These are phyloP conservation scores for Acronicta leporina DNA, from an alignment of 2,888 invertebrate species.

Conservation along the genomic window DNA sequence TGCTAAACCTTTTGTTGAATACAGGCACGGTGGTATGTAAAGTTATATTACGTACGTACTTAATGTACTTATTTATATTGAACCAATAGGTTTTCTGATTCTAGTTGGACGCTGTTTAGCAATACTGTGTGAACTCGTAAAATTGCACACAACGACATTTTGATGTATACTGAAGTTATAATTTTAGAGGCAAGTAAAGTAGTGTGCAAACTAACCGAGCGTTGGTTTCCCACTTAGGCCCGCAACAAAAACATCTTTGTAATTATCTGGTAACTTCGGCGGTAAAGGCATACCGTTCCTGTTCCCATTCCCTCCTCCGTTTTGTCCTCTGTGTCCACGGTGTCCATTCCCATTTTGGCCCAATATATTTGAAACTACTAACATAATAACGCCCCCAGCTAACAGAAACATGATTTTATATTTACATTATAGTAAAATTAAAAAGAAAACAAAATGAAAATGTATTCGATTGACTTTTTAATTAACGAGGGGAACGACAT, in stretches of 20 bases:
- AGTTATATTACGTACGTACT: too few species aligned
- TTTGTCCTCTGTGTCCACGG: not conserved
- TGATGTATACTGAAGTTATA: too few species aligned
- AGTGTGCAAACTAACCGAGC: slow-evolving; percentile 60
- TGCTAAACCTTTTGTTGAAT: too few species aligned
- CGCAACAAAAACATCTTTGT: slow-evolving; percentile 64
- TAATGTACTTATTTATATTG: too few species aligned
- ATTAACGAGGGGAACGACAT: slow-evolving; percentile 33
- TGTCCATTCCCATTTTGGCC: not conserved
- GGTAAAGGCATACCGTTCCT: not conserved
- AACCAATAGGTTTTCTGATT: too few species aligned
- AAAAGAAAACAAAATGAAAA: slow-evolving; percentile 21
- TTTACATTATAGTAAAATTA: slow-evolving; percentile 23
- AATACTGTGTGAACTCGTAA: too few species aligned
- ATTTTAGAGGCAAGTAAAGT: too few species aligned
- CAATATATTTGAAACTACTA: slow-evolving; percentile 31
- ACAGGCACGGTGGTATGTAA: too few species aligned
- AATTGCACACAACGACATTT: too few species aligned
- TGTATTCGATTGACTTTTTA: slow-evolving; percentile 45
- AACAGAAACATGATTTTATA: slow-evolving; percentile 38
- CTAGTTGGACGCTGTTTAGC: too few species aligned
- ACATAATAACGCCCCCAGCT: slow-evolving; percentile 24
- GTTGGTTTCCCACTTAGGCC: slow-evolving; percentile 54
- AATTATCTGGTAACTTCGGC: slow-evolving; percentile 43
- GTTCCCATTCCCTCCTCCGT: not conserved